Evolutionary conservation across 2,888 invertebrate genomes (phyloP).

Genomic region (Bruchidius siliquastri): DNA sequence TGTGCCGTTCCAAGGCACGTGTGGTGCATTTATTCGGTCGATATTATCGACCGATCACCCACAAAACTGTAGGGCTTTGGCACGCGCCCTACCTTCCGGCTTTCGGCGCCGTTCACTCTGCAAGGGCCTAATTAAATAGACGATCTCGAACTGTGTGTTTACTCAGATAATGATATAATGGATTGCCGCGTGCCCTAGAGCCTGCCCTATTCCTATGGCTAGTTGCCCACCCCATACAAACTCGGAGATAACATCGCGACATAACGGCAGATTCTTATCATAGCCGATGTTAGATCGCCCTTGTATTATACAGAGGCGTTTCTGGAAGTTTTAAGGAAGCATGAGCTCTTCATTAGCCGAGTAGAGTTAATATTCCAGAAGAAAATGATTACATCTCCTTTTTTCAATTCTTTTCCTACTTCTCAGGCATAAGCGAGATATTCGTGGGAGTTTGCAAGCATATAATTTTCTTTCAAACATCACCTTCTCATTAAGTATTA

Average conservation of each 20-base stretch:
- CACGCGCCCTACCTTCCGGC: background rate
- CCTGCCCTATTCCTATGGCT: background rate
- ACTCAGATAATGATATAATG: background rate
- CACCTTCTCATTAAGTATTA: too few species aligned
- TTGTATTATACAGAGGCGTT: background rate
- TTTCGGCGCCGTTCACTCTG: background rate
- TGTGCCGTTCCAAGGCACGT: background rate
- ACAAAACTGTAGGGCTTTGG: background rate
- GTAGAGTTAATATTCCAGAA: too few species aligned
- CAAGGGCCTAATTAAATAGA: background rate
- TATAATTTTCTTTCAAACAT: too few species aligned
- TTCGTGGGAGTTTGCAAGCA: too few species aligned
- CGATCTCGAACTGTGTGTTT: background rate
- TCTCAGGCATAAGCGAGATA: too few species aligned
- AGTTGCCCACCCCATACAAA: background rate
- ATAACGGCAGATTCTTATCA: background rate
- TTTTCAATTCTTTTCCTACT: too few species aligned
- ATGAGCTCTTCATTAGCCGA: too few species aligned
- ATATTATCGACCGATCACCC: background rate
- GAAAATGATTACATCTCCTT: too few species aligned
- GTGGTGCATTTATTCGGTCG: background rate
- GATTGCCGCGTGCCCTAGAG: background rate
- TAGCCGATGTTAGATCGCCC: background rate
- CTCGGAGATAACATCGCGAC: background rate
- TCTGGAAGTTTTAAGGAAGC: background rate